These are phyloP conservation scores for Lycophotia porphyrea DNA, from an alignment of 2,888 invertebrate genomes.

Conservation along the genomic window DNA sequence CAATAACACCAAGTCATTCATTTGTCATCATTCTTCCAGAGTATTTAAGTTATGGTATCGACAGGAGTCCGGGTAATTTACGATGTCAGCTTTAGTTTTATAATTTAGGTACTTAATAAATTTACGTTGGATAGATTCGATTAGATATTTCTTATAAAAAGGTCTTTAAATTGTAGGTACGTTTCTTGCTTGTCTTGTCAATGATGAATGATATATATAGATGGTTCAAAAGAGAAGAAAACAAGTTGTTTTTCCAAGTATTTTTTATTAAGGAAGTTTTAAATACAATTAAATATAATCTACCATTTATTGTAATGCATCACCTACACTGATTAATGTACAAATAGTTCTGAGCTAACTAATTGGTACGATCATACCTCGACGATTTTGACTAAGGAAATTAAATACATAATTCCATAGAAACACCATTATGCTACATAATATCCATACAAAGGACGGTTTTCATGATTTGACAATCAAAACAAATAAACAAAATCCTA, in stretches of 20 bases:
- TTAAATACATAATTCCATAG: constrained; percentile 70
- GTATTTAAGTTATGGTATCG: no score
- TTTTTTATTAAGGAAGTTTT: constrained; percentile 85
- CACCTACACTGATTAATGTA: constrained; percentile 80
- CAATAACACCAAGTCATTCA: no score
- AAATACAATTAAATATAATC: constrained; percentile 85
- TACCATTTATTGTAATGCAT: constrained; percentile 73
- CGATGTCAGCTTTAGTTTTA: no score
- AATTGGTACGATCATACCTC: constrained; percentile 74
- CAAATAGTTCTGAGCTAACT: constrained; percentile 74
- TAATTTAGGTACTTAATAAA: no score
- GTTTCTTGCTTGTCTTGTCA: background rate
- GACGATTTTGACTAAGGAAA: constrained; percentile 77
- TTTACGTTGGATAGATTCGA: no score
- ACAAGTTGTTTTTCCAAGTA: constrained; percentile 66
- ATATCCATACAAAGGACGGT: constrained; percentile 73
- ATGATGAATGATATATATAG: background rate
- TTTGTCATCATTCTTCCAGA: no score
- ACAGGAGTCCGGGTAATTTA: no score
- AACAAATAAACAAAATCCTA: constrained; percentile 60
- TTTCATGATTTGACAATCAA: constrained; percentile 74
- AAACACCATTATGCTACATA: constrained; percentile 67
- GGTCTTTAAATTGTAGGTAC: no score
- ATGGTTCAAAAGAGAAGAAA: constrained; percentile 8
- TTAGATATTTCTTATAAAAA: no score